phyloP scores from a whole-genome alignment of 2,113 vertebrate species.

The Eubucco bourcierii region DNA sequence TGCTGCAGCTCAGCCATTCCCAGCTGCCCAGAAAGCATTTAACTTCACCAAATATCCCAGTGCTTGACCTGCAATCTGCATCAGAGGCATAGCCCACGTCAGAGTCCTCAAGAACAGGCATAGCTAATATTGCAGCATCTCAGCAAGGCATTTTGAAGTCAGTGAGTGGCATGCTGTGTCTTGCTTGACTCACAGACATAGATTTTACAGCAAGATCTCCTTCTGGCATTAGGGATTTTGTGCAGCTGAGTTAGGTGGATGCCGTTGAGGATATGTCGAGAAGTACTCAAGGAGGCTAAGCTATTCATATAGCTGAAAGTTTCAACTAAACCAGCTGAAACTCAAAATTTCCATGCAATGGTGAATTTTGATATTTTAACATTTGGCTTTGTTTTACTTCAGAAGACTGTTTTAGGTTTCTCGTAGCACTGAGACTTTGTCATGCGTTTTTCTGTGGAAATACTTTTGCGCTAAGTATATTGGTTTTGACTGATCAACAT shows the following conservation, averaged over 20 bases:
- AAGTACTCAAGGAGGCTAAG: neutral
- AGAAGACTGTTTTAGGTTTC: neutral
- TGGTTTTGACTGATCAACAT: neutral
- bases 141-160: neutral
- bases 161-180: neutral
- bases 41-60: neutral
- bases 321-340: neutral
- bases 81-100: neutral
- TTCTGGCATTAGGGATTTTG: neutral
- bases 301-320: neutral
- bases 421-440: neutral
- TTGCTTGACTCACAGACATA: neutral
- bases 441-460: neutral
- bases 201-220: neutral
- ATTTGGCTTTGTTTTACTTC: neutral
- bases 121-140: neutral
- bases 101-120: neutral
- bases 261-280: neutral
- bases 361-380: neutral
- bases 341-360: neutral
- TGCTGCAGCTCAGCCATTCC: neutral
- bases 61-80: rapidly evolving
- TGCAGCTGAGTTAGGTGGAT: rapidly evolving
- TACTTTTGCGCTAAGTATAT: neutral
- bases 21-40: neutral